Evolutionary conservation across 2,113 vertebrate genomes (phyloP).

Genomic region (Rhabdornis inornatus): DNA sequence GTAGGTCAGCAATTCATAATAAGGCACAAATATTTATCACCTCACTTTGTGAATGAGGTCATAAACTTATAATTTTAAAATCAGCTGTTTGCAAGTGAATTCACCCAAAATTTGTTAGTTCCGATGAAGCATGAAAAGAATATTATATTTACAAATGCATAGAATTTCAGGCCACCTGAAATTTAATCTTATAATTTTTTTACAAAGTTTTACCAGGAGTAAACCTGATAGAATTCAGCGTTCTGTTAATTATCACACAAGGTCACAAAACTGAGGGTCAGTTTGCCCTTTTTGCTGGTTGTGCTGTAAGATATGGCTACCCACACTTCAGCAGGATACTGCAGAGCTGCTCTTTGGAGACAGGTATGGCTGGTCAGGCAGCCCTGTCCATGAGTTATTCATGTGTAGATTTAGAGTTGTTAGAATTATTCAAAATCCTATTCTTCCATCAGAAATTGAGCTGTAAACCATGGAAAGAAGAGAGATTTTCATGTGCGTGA

Average conservation of each 20-base stretch:
- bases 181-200: fast-evolving
- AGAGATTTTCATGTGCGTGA: neutral
- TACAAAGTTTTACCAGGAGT: neutral
- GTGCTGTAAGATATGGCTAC: neutral
- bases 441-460: neutral
- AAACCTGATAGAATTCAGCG: neutral
- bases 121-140: neutral
- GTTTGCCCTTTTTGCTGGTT: neutral
- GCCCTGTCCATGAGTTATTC: neutral
- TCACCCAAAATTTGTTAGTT: neutral
- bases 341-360: neutral
- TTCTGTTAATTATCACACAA: neutral
- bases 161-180: neutral
- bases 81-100: neutral
- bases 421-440: conserved; percentile 1
- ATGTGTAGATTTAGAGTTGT: neutral
- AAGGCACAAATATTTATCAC: neutral
- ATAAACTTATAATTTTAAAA: neutral
- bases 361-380: neutral
- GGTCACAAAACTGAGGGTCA: neutral
- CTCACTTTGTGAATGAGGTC: neutral
- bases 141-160: neutral
- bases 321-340: neutral
- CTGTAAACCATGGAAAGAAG: neutral
- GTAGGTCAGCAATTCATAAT: neutral